Conservation (phyloP, 1,140 invertebrate genomes). For the Battus philenor region DNA sequence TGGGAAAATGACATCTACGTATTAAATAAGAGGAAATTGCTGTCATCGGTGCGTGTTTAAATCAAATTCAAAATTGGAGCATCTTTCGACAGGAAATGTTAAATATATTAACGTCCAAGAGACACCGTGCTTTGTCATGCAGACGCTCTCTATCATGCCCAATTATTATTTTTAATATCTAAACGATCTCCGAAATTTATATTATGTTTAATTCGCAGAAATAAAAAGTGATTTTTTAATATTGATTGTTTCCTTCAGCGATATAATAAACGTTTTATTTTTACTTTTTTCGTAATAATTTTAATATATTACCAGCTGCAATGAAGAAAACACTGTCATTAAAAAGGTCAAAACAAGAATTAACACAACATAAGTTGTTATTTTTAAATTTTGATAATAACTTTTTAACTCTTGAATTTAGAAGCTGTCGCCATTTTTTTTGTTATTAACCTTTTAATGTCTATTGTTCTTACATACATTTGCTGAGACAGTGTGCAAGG, state of each 20-base stretch:
- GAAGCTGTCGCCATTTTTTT: too few relatives aligned
- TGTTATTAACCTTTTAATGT: too few relatives aligned
- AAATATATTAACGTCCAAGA: slow-evolving; percentile 58
- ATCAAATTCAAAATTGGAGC: slow-evolving; percentile 71
- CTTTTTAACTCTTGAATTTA: too few relatives aligned
- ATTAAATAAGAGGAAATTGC: slow-evolving; percentile 58
- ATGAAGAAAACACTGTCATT: too few relatives aligned
- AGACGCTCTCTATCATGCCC: slow-evolving; percentile 32
- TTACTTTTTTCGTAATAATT: slow-evolving; percentile 1
- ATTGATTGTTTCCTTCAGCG: slow-evolving; percentile 15
- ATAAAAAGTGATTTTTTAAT: slow-evolving; percentile 9
- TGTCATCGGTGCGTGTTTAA: slow-evolving; percentile 59
- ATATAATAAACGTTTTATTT: slow-evolving; percentile 12
- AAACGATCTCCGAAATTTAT: slow-evolving; percentile 12
- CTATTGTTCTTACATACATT: too few relatives aligned
- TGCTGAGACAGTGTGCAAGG: too few relatives aligned
- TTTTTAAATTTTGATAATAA: too few relatives aligned
- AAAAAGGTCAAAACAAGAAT: too few relatives aligned
- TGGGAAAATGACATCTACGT: slow-evolving; percentile 39
- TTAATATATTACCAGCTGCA: too few relatives aligned
- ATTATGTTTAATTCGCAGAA: slow-evolving; percentile 7
- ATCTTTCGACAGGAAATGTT: slow-evolving; percentile 62
- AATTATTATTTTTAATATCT: slow-evolving; percentile 36
- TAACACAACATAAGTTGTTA: too few relatives aligned
- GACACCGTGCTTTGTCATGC: slow-evolving; percentile 46